Evolutionary conservation across 2,888 invertebrate species (phyloP).

Genomic region (Meteorus cinctellus): DNA sequence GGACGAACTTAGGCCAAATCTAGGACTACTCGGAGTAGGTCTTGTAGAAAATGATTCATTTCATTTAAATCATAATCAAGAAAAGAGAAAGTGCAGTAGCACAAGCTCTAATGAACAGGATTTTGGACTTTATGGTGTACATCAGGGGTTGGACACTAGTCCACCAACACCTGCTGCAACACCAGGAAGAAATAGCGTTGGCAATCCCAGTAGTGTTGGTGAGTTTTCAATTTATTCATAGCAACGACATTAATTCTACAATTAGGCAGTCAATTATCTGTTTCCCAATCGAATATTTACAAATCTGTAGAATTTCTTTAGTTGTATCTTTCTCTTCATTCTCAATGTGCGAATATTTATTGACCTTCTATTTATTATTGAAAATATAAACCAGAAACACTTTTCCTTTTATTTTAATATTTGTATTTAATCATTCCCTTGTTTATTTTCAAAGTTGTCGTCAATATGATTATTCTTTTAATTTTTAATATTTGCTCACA

Average conservation of each 20-base stretch:
- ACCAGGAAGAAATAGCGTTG: constrained; percentile 69
- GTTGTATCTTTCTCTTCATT: no score
- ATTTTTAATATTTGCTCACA: neutral
- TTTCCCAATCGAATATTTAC: no score
- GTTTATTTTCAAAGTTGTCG: no score
- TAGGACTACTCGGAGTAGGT: constrained; percentile 86
- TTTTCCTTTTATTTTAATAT: no score
- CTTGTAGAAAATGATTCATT: constrained; percentile 85
- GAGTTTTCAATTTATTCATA: constrained; percentile 48
- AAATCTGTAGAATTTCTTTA: no score
- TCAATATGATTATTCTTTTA: no score
- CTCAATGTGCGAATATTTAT: no score
- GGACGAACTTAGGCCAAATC: constrained; percentile 90
- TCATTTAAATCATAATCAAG: constrained; percentile 76
- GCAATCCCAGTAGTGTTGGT: constrained; percentile 67
- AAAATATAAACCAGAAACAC: no score
- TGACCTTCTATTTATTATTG: no score
- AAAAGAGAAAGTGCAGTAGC: constrained; percentile 84
- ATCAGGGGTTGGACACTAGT: constrained; percentile 73
- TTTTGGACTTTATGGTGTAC: constrained; percentile 87
- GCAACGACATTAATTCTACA: no score
- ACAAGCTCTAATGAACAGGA: constrained; percentile 90
- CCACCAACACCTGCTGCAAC: constrained; percentile 70
- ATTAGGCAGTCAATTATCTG: no score
- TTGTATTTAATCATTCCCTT: no score